Percentiles rank a stretch among this genome's conserved stretches.
Conservation (phyloP, 2,888 invertebrate species). For the Phytoseiulus persimilis region DNA sequence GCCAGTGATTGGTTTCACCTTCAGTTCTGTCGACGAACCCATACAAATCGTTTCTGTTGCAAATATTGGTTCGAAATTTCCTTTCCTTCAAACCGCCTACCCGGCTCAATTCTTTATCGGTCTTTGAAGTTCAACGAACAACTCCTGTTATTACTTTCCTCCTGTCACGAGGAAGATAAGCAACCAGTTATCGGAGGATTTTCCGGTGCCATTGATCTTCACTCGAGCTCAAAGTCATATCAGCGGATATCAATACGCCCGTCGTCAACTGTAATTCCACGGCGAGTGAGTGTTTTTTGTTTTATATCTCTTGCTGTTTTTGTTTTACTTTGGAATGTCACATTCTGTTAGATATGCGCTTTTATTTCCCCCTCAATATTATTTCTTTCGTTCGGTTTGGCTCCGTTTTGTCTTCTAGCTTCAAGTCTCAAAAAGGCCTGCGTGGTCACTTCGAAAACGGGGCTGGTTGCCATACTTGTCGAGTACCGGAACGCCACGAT, state of each 20-base stretch:
- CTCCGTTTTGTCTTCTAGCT: neutral
- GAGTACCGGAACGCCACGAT: neutral
- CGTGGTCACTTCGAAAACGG: neutral
- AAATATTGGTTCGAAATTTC: neutral
- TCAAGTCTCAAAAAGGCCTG: neutral
- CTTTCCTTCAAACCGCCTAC: neutral
- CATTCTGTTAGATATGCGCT: neutral
- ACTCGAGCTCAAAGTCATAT: neutral
- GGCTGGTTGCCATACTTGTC: neutral
- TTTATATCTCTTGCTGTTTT: neutral
- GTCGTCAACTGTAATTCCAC: neutral
- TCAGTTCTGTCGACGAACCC: neutral
- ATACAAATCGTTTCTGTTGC: neutral
- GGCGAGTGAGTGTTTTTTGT: neutral
- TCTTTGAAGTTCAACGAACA: neutral
- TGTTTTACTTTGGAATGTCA: neutral
- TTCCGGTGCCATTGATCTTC: neutral
- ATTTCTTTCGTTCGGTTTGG: neutral
- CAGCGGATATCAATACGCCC: neutral
- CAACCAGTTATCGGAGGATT: neutral
- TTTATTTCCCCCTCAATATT: neutral
- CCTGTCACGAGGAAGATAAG: neutral
- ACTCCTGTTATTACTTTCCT: neutral
- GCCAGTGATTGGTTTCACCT: neutral
- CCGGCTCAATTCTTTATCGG: neutral